A percentile compares a stretch with the other conserved stretches of the same genome.
These are phyloP conservation scores for Scaptodrosophila lebanonensis DNA, from an alignment of 1,140 invertebrate genomes.

Conservation along the genomic window DNA sequence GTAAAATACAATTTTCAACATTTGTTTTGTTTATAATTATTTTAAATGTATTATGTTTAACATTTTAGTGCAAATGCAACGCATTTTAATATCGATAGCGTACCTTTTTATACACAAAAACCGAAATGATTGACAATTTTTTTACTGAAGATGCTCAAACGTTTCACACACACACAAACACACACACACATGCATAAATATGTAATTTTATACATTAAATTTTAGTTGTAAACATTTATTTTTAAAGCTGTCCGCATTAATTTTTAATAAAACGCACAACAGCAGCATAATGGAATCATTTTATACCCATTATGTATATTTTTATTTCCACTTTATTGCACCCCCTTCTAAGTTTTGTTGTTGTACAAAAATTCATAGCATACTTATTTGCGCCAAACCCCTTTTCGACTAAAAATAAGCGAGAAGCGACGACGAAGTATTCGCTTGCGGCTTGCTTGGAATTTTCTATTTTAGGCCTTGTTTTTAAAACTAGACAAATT, in stretches of 20 bases:
- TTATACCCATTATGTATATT: constrained; percentile 30
- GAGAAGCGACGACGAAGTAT: too few relatives aligned
- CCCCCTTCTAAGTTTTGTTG: constrained; percentile 9
- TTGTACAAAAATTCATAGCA: constrained; percentile 27
- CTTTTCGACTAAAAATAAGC: too few relatives aligned
- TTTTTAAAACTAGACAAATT: constrained; percentile 66
- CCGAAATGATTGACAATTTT: constrained; percentile 5
- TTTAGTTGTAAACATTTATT: constrained; percentile 40
- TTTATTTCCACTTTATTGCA: constrained; percentile 2
- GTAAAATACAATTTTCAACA: constrained; percentile 41
- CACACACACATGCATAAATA: too few relatives aligned
- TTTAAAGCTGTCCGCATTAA: constrained; percentile 38
- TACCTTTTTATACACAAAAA: constrained; percentile 17
- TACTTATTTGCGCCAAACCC: constrained; percentile 48
- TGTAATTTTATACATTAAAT: constrained; percentile 13
- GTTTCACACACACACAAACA: too few relatives aligned
- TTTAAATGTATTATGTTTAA: constrained; percentile 16
- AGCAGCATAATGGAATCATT: constrained; percentile 33
- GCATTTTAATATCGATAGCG: not conserved
- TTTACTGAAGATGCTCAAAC: constrained; percentile 25
- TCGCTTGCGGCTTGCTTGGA: too few relatives aligned
- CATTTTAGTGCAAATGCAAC: constrained; percentile 1
- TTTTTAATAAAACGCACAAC: constrained; percentile 33
- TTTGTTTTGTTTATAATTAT: too few relatives aligned
- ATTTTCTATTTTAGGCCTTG: constrained; percentile 67